A percentile compares a stretch with the other conserved stretches of the same genome.
Evolutionary conservation across 2,888 invertebrate species (phyloP).

Genomic region (Agrochola lota): DNA sequence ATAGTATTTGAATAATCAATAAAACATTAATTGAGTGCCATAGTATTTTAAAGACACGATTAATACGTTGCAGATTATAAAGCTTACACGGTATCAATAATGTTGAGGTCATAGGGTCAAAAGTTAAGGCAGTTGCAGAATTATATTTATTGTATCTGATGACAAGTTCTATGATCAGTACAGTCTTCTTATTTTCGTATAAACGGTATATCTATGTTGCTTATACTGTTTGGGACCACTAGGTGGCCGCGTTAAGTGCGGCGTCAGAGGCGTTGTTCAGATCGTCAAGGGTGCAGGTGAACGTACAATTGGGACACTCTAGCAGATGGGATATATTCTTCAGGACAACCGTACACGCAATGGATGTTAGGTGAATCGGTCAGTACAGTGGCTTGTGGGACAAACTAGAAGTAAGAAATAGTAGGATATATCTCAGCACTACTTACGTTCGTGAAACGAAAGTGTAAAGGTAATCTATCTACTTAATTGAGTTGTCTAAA

Average conservation of each 20-base stretch:
- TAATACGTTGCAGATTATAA: slow-evolving; percentile 21
- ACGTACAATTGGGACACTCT: background rate
- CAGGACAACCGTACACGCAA: background rate
- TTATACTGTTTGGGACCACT: background rate
- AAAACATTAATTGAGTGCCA: background rate
- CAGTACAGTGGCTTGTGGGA: background rate
- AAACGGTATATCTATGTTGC: background rate
- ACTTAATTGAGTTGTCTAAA: slow-evolving; percentile 83
- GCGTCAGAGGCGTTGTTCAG: background rate
- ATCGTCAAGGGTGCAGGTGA: background rate
- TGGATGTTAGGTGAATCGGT: background rate
- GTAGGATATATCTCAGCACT: slow-evolving; percentile 7
- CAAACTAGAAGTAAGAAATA: background rate
- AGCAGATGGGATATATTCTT: background rate
- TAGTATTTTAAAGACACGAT: slow-evolving; percentile 1
- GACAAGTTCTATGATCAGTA: background rate
- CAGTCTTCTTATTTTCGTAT: background rate
- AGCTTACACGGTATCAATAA: slow-evolving; percentile 1
- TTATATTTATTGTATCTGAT: background rate
- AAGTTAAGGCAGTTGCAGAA: background rate
- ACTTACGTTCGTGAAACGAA: slow-evolving; percentile 47
- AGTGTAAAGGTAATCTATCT: slow-evolving; percentile 74
- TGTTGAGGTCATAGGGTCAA: slow-evolving; percentile 2
- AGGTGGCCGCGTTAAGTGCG: background rate
- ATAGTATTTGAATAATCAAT: background rate